Percentiles rank a stretch among this genome's conserved stretches.
phyloP scores from a whole-genome alignment of 2,797 vertebrate genomes.

The Diplodus puntazzo region DNA sequence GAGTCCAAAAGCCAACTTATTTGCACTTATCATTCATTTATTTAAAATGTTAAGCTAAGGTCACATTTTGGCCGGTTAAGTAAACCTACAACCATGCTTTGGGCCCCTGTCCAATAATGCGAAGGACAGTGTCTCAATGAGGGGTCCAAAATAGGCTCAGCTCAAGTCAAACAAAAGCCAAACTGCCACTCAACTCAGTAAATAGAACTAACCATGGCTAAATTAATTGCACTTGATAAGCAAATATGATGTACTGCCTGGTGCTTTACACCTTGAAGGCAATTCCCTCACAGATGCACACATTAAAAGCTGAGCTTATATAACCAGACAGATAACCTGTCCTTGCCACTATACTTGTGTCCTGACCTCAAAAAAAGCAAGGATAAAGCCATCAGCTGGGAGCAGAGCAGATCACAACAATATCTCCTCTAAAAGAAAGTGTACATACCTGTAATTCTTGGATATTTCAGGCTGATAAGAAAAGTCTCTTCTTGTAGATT shows the following conservation, averaged over 20 bases:
- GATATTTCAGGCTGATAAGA: conserved; percentile 49
- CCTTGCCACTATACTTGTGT: conserved; percentile 74
- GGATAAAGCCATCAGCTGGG: conserved; percentile 71
- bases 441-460: conserved; percentile 79
- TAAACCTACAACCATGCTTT: conserved; percentile 81
- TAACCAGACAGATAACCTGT: conserved; percentile 80
- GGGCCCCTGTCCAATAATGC: conserved; percentile 73
- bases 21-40: conserved; percentile 85
- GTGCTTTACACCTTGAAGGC: conserved; percentile 51
- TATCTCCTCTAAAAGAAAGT: conserved; percentile 41
- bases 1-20: conserved; percentile 85
- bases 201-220: conserved; percentile 8
- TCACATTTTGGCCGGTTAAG: conserved; percentile 81
- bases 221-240: conserved; percentile 27
- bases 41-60: conserved; percentile 84
- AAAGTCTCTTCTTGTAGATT: conserved; percentile 66
- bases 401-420: conserved; percentile 38
- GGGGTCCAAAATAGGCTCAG: conserved; percentile 61
- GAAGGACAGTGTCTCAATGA: conserved; percentile 73
- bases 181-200: conserved; percentile 33
- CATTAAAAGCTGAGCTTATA: conserved; percentile 76
- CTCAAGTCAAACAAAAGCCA: conserved; percentile 57
- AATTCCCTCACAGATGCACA: conserved; percentile 53
- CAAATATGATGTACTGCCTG: conserved; percentile 17
- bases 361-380: conserved; percentile 77